Evolutionary conservation across 30 jellyfish, hydroid and myxozoan species (phyloP), one percentile per base, ranked within the genome.

Genomic region (Chrysaora quinquecirrha): DNA sequence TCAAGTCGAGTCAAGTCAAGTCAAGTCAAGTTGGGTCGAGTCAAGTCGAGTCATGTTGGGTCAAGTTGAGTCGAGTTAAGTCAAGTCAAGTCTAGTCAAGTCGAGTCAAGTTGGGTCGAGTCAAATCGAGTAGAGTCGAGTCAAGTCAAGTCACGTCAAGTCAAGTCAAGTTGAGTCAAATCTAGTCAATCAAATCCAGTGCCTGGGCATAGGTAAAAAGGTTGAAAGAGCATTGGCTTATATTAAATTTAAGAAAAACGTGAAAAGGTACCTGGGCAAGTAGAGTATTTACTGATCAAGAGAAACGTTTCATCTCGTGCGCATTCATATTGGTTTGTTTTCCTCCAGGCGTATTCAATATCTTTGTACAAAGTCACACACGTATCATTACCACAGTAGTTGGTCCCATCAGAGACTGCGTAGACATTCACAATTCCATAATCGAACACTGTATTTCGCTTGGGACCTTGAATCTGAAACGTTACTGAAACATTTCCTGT

Each of bases 321-420:
- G 30, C 92, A 82, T 54, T 82, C 92, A 16, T 52, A 52, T 2
- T 9, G 68, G 7, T 10, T 52, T 67, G 85, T 50, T 61, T 82
- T 22, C 76, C 76, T 0, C 71, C 67, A 22, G 4, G n/a, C 0
- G 28, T 31, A 6, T 18, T 43, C 78, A 22, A 14, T 30, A n/a
- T 4, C 73, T 29, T 30, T 28, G 38, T 68, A 82, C 32, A 68
- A 46, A 4, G 54, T 34, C 19, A 82, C 92, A 58, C 92, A 82
- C 19, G 9, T 54, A 31, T 34, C 38, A 34, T 82, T 35, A 10
- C 32, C 64, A 30, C 92, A 82, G 33, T 82, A 82, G 34, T 82
- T 58, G 32, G 43, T 62, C 63, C 80, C 60, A 30, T 61, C 48
- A 21, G 23, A 48, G 60, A 82, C 2, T 20, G 24, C 29, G 25